Conservation (phyloP, 2,797 vertebrate species). For the Salmo trutta region DNA sequence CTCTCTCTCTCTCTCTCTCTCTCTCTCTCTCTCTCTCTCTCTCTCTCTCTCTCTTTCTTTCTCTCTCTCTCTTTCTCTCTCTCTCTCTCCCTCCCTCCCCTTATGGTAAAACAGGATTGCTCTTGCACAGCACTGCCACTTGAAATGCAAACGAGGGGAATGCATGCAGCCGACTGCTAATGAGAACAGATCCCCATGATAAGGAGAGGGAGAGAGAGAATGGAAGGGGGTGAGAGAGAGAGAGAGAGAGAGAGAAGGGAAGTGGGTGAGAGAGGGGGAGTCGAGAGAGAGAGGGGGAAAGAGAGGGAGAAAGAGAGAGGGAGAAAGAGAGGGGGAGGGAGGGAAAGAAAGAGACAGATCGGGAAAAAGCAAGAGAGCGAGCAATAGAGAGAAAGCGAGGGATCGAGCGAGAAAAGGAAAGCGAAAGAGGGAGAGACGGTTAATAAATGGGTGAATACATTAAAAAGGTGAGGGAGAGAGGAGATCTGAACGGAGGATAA, state of each 20-base stretch:
- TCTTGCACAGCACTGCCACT: constrained; percentile 89
- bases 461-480: constrained; percentile 69
- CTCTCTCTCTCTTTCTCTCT: constrained; percentile 31
- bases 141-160: constrained; percentile 98
- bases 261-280: constrained; percentile 42
- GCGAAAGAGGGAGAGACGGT: constrained; percentile 38
- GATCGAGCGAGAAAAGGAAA: constrained; percentile 53
- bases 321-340: constrained; percentile 56
- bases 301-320: constrained; percentile 1
- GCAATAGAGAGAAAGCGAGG: constrained; percentile 39
- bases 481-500: constrained; percentile 90
- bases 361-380: constrained; percentile 61
- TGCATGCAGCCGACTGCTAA: constrained; percentile 94
- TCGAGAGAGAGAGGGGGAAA: constrained; percentile 58
- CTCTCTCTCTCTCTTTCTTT: constrained; percentile 35
- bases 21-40: constrained; percentile 41
- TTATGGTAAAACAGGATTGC: constrained; percentile 82
- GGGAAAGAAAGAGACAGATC: constrained; percentile 71
- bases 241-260: constrained; percentile 34
- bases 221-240: constrained; percentile 29
- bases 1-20: constrained; percentile 33
- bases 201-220: constrained; percentile 66
- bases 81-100: constrained; percentile 45
- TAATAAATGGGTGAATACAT: constrained; percentile 89
- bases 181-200: constrained; percentile 96